A percentile compares a stretch with the other conserved stretches of the same genome.
These are phyloP conservation scores for Drosophila maculinotata DNA, from an alignment of 2,888 invertebrate genomes.

Conservation along the genomic window DNA sequence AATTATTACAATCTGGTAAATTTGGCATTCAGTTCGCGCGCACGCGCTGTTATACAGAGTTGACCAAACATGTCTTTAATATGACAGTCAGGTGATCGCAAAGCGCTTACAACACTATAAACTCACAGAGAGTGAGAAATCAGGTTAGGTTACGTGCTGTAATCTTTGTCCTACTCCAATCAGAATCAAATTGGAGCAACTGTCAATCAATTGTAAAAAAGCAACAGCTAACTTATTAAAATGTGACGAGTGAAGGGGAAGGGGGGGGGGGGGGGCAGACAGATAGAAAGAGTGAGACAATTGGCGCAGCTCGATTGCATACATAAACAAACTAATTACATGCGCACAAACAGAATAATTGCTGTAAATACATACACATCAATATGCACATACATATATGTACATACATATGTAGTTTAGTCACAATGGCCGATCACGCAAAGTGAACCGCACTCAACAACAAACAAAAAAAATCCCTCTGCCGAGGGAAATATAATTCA, in stretches of 20 bases:
- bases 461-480: not conserved
- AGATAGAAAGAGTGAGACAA: conserved; percentile 6
- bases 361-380: conserved; percentile 1
- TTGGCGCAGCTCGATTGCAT: conserved; percentile 30
- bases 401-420: conserved; percentile 19
- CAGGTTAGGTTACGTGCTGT: not conserved
- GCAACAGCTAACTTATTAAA: conserved; percentile 2
- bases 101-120: conserved; percentile 39
- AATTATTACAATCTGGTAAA: conserved; percentile 28
- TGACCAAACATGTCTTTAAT: conserved; percentile 63
- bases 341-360: conserved; percentile 17
- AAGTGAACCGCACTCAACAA: conserved; percentile 30
- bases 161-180: conserved; percentile 17
- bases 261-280: not conserved
- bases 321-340: conserved; percentile 30
- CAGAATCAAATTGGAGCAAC: conserved; percentile 39
- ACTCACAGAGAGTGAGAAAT: conserved; percentile 7
- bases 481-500: conserved; percentile 7
- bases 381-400: not conserved
- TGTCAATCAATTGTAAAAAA: conserved; percentile 20
- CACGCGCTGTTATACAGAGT: conserved; percentile 29
- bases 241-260: not conserved
- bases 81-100: conserved; percentile 64
- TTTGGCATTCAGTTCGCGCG: conserved; percentile 36
- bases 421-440: conserved; percentile 47